phyloP scores from a whole-genome alignment of 2,888 invertebrate species.

The Melolontha melolontha region DNA sequence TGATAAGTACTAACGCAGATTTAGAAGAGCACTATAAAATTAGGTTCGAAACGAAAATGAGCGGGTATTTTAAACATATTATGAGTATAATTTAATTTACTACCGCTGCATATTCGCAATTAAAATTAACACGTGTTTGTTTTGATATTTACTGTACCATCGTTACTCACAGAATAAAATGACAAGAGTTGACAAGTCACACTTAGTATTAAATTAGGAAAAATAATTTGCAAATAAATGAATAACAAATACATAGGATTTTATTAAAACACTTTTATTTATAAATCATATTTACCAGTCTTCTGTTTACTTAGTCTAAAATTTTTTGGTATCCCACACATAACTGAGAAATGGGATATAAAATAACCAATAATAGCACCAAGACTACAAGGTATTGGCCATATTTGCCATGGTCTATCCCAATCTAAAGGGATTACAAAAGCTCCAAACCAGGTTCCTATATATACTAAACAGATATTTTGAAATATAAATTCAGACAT shows the following conservation, averaged over 20 bases:
- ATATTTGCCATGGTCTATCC: conserved; percentile 90
- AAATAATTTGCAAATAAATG: too few relatives aligned
- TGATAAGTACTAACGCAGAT: too few relatives aligned
- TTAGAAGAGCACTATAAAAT: too few relatives aligned
- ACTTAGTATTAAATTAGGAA: too few relatives aligned
- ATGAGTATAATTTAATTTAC: too few relatives aligned
- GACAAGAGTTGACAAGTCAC: too few relatives aligned
- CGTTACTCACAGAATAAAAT: too few relatives aligned
- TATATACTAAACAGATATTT: conserved; percentile 70
- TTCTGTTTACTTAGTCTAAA: conserved; percentile 33
- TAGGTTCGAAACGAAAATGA: too few relatives aligned
- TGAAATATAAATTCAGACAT: conserved; percentile 70
- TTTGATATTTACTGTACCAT: too few relatives aligned
- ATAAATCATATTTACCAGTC: conserved; percentile 48
- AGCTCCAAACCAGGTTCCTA: conserved; percentile 88
- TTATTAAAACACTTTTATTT: conserved; percentile 38
- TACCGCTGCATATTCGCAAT: too few relatives aligned
- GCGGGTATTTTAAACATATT: too few relatives aligned
- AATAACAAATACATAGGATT: neutral
- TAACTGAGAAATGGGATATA: conserved; percentile 49
- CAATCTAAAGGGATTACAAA: conserved; percentile 90
- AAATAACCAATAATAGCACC: conserved; percentile 76
- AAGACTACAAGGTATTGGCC: conserved; percentile 79
- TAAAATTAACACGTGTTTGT: too few relatives aligned
- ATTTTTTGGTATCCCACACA: conserved; percentile 28